Percentiles rank a stretch among this genome's conserved stretches.
Conservation (phyloP, 92 coral and sea anemone genomes). For the Pocillopora meandrina region DNA sequence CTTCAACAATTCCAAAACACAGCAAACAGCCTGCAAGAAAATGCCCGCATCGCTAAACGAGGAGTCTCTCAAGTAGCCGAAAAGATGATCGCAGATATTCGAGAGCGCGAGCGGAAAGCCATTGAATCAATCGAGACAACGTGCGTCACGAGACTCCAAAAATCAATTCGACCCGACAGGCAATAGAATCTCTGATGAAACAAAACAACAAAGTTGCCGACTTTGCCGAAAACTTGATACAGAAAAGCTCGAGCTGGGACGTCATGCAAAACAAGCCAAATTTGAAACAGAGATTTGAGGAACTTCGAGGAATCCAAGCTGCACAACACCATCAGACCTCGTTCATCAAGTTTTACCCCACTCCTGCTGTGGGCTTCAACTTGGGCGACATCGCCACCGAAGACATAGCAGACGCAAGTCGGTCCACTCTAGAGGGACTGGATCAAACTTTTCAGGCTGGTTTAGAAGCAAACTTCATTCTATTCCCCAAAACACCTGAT, state of each 20-base stretch:
- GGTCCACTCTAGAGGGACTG: neutral
- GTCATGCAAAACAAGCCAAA: neutral
- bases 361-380: neutral
- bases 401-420: neutral
- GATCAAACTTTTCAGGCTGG: too few species aligned
- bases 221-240: neutral
- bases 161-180: too few species aligned
- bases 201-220: neutral
- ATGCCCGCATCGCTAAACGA: too few species aligned
- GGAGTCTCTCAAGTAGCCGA: too few species aligned
- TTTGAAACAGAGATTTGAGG: neutral
- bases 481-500: neutral
- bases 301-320: too few species aligned
- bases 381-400: conserved; percentile 4
- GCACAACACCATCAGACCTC: neutral
- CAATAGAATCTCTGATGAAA: neutral
- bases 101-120: too few species aligned
- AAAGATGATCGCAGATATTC: too few species aligned
- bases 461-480: too few species aligned
- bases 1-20: too few species aligned
- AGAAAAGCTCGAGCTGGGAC: neutral
- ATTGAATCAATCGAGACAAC: too few species aligned
- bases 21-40: too few species aligned
- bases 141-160: too few species aligned
- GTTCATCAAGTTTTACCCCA: neutral